Conservation (phyloP, 2,888 invertebrate species). For the Agonopterix alstromeriana region DNA sequence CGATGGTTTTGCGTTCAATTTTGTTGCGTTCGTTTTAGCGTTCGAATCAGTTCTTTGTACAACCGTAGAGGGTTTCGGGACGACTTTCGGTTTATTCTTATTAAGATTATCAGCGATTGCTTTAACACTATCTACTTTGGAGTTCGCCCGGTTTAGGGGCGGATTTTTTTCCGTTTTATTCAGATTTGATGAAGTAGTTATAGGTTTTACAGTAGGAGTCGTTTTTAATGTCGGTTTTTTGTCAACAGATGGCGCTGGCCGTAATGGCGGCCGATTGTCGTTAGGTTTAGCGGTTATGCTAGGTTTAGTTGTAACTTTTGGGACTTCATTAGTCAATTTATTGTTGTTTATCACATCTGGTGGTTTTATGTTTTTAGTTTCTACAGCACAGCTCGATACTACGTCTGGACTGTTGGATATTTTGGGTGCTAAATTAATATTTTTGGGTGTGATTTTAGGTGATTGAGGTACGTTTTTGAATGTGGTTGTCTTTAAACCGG, state of each 20-base stretch:
- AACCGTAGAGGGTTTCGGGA: constrained; percentile 54
- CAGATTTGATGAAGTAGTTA: constrained; percentile 34
- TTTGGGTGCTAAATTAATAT: constrained; percentile 38
- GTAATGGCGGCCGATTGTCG: constrained; percentile 56
- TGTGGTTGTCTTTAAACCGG: constrained; percentile 61
- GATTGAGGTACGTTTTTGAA: constrained; percentile 59
- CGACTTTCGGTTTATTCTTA: constrained; percentile 67
- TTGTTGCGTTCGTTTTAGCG: constrained; percentile 55
- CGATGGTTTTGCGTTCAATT: constrained; percentile 76
- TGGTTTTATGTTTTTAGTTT: constrained; percentile 72
- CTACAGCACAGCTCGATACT: constrained; percentile 81
- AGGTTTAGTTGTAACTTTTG: constrained; percentile 65
- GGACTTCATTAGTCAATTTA: constrained; percentile 56
- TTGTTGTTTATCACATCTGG: constrained; percentile 79
- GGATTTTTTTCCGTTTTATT: constrained; percentile 48
- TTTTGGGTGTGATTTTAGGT: constrained; percentile 52
- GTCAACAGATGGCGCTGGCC: constrained; percentile 54
- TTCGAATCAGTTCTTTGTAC: constrained; percentile 46
- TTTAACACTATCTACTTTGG: constrained; percentile 63
- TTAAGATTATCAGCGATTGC: constrained; percentile 64
- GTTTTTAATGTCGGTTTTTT: constrained; percentile 50
- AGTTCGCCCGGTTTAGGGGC: constrained; percentile 41
- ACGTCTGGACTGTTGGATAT: constrained; percentile 82
- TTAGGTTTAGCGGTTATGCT: constrained; percentile 52
- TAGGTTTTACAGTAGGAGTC: constrained; percentile 36